phyloP scores from a whole-genome alignment of 2,113 vertebrate species.

The Arenaria interpres region DNA sequence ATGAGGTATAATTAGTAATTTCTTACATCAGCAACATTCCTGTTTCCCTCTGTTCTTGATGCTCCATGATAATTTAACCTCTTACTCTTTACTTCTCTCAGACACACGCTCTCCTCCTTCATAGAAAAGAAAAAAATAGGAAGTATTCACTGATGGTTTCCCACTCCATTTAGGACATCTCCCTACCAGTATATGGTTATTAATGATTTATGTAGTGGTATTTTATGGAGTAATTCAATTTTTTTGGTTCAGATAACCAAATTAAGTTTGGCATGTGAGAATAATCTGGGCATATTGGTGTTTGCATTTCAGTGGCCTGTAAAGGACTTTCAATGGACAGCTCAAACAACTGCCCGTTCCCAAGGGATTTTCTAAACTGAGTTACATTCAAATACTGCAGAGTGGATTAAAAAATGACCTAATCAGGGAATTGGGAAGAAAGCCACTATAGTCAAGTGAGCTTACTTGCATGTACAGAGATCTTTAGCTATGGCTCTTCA shows the following conservation, averaged over 20 bases:
- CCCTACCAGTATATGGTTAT: background rate
- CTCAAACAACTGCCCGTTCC: background rate
- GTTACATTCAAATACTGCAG: background rate
- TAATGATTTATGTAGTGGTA: background rate
- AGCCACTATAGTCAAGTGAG: background rate
- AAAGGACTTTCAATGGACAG: background rate
- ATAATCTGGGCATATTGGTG: background rate
- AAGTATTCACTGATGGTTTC: background rate
- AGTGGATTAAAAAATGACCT: background rate
- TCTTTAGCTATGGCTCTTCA: background rate
- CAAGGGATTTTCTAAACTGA: background rate
- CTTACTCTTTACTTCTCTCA: background rate
- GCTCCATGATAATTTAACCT: background rate
- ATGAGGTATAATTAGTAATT: background rate
- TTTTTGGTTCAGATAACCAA: background rate
- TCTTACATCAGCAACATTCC: background rate
- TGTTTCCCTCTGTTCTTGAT: background rate
- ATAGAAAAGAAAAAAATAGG: background rate
- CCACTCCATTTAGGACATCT: background rate
- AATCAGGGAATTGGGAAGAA: background rate
- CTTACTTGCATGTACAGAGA: background rate
- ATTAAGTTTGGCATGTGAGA: background rate
- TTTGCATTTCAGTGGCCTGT: background rate
- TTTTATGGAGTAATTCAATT: background rate
- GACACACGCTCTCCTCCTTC: background rate